A percentile compares a stretch with the other conserved stretches of the same genome.
These are phyloP conservation scores for Stegophylla sp. DNA, from an alignment of 2,888 invertebrate genomes.

Conservation along the genomic window DNA sequence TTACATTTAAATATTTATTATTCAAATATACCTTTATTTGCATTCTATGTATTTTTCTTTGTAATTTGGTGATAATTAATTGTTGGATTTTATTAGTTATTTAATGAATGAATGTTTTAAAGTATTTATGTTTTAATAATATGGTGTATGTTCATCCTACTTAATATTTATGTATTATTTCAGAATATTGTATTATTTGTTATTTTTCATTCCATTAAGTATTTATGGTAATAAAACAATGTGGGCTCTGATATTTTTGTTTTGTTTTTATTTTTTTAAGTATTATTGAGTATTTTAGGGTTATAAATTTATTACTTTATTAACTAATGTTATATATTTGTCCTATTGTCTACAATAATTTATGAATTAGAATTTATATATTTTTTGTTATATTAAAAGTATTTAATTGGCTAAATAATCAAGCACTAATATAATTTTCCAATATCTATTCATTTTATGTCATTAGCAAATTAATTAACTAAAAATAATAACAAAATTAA, in stretches of 20 bases:
- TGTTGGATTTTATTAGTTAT: constrained; percentile 53
- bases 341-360: no score
- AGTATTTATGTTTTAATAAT: constrained; percentile 37
- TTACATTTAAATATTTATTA: constrained; percentile 33
- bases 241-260: neutral
- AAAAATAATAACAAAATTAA: no score
- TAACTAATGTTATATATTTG: no score
- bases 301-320: no score
- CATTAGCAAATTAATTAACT: no score
- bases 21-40: constrained; percentile 9
- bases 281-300: neutral
- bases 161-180: constrained; percentile 48
- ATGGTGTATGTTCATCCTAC: constrained; percentile 36
- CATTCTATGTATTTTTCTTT: constrained; percentile 1
- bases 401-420: no score
- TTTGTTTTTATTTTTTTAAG: neutral
- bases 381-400: no score
- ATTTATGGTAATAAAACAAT: constrained; percentile 51
- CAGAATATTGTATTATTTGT: constrained; percentile 44
- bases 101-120: constrained; percentile 27
- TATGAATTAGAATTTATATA: no score
- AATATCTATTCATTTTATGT: no score
- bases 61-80: constrained; percentile 31
- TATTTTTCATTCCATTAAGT: constrained; percentile 55
- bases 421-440: no score